Conservation (phyloP, 2,888 invertebrate genomes). For the Polietes domitor region DNA sequence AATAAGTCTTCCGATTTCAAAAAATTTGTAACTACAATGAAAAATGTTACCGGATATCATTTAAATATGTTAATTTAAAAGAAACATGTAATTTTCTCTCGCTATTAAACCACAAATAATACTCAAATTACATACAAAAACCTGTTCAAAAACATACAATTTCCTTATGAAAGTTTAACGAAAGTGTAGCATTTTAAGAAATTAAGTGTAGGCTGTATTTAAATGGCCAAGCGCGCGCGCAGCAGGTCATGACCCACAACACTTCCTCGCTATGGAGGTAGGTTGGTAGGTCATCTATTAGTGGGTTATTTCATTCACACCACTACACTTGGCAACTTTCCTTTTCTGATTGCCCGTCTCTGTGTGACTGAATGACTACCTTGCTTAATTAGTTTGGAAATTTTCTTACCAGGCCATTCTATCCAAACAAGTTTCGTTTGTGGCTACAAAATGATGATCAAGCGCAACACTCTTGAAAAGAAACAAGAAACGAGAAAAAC, state of each 20-base stretch:
- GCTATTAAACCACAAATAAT: too few relatives aligned
- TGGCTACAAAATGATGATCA: not conserved
- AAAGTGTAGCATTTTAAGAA: not conserved
- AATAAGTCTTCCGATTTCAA: too few relatives aligned
- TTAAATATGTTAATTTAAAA: too few relatives aligned
- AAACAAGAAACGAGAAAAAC: not conserved
- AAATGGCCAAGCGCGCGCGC: not conserved
- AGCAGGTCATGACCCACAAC: not conserved
- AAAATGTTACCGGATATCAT: too few relatives aligned
- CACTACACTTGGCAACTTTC: not conserved
- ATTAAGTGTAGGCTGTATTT: not conserved
- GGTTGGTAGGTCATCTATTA: not conserved
- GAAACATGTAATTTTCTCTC: too few relatives aligned
- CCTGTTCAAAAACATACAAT: not conserved
- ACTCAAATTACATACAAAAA: too few relatives aligned
- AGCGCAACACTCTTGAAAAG: not conserved
- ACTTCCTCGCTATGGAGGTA: not conserved
- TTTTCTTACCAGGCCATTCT: not conserved
- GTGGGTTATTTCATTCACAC: not conserved
- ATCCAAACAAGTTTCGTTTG: constrained; percentile 1
- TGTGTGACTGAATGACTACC: not conserved
- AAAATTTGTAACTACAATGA: too few relatives aligned
- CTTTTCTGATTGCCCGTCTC: too few relatives aligned
- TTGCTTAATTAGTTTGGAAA: constrained; percentile 4
- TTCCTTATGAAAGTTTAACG: not conserved